Percentiles rank a stretch among this genome's conserved stretches.
These are phyloP conservation scores for Rambutsinella grinnellia DNA, from an alignment of 2,888 invertebrate species.

Conservation along the genomic window DNA sequence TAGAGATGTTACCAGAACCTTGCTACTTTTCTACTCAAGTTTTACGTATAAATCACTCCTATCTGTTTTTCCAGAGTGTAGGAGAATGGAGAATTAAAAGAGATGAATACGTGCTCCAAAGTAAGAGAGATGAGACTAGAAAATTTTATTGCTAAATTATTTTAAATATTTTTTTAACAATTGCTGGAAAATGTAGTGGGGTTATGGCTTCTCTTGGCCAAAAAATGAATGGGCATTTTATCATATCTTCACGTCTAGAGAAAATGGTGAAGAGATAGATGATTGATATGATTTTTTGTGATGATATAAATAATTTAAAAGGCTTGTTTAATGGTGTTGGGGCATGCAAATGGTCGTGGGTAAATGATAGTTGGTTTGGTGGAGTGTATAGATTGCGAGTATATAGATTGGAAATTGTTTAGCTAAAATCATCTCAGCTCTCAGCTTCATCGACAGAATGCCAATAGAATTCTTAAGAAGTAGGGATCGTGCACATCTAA, in stretches of 20 bases:
- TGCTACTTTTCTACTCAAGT: not conserved
- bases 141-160: not conserved
- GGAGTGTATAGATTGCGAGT: too few relatives aligned
- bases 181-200: not conserved
- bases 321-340: constrained; percentile 39
- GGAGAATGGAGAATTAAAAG: not conserved
- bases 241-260: not conserved
- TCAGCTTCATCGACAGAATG: too few relatives aligned
- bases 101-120: not conserved
- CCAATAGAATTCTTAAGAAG: constrained; percentile 12
- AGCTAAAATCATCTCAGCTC: too few relatives aligned
- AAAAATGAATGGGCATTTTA: not conserved
- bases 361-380: too few relatives aligned
- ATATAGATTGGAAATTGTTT: too few relatives aligned
- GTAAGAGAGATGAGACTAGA: not conserved
- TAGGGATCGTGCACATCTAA: constrained; percentile 36
- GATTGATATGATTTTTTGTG: constrained; percentile 37
- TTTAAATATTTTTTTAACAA: not conserved
- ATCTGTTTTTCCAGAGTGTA: not conserved
- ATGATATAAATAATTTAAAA: constrained; percentile 45
- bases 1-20: too few relatives aligned
- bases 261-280: constrained; percentile 16
- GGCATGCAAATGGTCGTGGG: too few relatives aligned
- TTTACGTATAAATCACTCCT: too few relatives aligned
- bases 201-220: too few relatives aligned